These are phyloP conservation scores for Junco hyemalis DNA, from an alignment of 2,113 vertebrate species.

Conservation along the genomic window DNA sequence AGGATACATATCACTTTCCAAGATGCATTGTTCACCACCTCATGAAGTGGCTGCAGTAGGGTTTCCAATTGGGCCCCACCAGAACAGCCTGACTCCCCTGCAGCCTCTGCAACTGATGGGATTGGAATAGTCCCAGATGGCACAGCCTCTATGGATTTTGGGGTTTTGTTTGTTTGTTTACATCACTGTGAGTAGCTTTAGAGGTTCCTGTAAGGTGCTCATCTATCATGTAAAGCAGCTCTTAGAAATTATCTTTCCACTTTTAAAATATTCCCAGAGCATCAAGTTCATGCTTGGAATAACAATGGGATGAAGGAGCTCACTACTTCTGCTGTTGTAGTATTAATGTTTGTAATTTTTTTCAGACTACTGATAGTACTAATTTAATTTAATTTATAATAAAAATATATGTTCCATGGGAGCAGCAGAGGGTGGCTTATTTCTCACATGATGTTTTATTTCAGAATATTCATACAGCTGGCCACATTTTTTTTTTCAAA, in stretches of 20 bases:
- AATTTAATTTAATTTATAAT: not conserved
- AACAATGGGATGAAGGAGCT: not conserved
- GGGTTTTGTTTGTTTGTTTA: not conserved
- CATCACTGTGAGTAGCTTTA: not conserved
- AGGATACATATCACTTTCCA: not conserved
- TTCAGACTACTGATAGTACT: not conserved
- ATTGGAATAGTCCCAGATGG: not conserved
- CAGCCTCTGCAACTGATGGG: not conserved
- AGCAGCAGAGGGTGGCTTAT: not conserved
- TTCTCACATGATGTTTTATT: not conserved
- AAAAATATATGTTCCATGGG: not conserved
- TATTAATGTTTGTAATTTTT: not conserved
- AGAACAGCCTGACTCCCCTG: not conserved
- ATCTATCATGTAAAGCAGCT: not conserved
- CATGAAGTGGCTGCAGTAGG: not conserved
- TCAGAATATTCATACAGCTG: not conserved
- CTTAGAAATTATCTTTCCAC: not conserved
- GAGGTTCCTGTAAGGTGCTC: not conserved
- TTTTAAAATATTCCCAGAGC: not conserved
- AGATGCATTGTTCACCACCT: not conserved
- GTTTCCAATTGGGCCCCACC: not conserved
- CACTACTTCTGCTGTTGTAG: not conserved
- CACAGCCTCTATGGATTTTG: not conserved
- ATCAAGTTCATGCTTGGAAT: not conserved
- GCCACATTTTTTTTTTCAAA: not conserved